Percentiles rank a stretch among this genome's conserved stretches.
phyloP scores from a whole-genome alignment of 2,113 vertebrate genomes.

The rabbit (Oryctolagus cuniculus) region DNA sequence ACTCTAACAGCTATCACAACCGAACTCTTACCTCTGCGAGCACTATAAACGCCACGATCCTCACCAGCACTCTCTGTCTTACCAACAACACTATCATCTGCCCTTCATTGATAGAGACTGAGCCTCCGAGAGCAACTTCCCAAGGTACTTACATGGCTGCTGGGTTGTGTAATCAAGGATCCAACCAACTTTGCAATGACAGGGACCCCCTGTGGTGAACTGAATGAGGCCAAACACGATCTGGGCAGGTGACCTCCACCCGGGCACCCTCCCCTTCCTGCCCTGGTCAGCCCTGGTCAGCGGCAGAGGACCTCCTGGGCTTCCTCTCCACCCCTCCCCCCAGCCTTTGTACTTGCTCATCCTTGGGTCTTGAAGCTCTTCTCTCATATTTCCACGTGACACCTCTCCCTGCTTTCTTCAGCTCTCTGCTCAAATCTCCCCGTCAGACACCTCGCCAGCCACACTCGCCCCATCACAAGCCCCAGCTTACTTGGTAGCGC shows the following conservation, averaged over 20 bases:
- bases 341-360: neutral
- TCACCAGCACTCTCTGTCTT: neutral
- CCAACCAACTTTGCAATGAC: neutral
- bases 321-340: too few relatives aligned
- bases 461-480: neutral
- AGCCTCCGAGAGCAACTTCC: neutral
- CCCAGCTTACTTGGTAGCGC: neutral
- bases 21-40: neutral
- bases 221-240: neutral
- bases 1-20: neutral
- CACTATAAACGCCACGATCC: neutral
- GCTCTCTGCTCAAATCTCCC: neutral
- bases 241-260: neutral
- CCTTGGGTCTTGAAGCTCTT: neutral
- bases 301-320: too few relatives aligned
- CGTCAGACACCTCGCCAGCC: neutral
- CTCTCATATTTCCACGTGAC: neutral
- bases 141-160: neutral
- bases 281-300: too few relatives aligned
- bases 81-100: neutral
- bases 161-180: neutral
- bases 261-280: neutral
- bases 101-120: neutral
- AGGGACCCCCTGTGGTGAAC: neutral
- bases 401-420: neutral